Percentiles rank a stretch among this genome's conserved stretches.
Evolutionary conservation across 2,888 invertebrate species (phyloP).

Genomic region (Ectemnius lituratus): DNA sequence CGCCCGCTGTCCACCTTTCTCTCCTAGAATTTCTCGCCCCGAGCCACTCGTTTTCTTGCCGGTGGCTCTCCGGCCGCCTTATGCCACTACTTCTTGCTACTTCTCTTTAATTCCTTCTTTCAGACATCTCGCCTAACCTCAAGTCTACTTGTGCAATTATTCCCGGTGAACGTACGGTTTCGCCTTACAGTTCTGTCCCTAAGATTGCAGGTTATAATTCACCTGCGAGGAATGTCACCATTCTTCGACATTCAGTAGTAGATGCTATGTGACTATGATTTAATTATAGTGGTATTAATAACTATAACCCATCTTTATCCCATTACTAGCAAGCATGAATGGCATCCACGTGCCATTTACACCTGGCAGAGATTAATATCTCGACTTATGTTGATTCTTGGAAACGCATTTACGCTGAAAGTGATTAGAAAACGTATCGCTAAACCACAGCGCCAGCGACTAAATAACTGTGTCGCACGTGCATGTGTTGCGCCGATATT

Average conservation of each 20-base stretch:
- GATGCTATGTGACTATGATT: too few relatives aligned
- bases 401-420: too few relatives aligned
- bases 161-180: too few relatives aligned
- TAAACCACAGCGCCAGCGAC: too few relatives aligned
- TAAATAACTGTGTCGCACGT: too few relatives aligned
- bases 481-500: too few relatives aligned
- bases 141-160: constrained; percentile 36
- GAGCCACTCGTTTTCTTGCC: constrained; percentile 51
- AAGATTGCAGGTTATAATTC: too few relatives aligned
- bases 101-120: constrained; percentile 41
- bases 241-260: too few relatives aligned
- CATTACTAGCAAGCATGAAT: not conserved
- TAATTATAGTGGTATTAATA: not conserved
- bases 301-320: not conserved
- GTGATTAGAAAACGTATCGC: too few relatives aligned
- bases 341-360: not conserved
- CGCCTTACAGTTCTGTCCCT: too few relatives aligned
- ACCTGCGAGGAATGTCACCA: too few relatives aligned
- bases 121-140: constrained; percentile 27
- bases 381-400: too few relatives aligned
- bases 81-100: constrained; percentile 46
- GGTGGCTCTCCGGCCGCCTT: constrained; percentile 39
- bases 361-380: not conserved
- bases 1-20: constrained; percentile 57
- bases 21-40: constrained; percentile 63